A percentile compares a stretch with the other conserved stretches of the same genome.
phyloP scores from a whole-genome alignment of 2,888 invertebrate species.

The Macrophya annulata region DNA sequence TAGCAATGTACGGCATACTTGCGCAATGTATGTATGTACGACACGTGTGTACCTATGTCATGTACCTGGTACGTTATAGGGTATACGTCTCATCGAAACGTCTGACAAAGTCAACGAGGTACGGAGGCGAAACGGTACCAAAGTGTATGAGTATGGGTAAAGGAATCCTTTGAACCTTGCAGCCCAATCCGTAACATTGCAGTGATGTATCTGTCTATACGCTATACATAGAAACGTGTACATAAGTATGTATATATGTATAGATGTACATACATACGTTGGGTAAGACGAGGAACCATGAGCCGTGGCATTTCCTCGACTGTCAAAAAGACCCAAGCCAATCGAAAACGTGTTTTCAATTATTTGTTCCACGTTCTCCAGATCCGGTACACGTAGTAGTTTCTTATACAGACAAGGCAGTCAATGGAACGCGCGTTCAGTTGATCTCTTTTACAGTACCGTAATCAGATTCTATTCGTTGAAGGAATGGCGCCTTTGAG shows the following conservation, averaged over 20 bases:
- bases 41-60: neutral
- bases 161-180: constrained; percentile 45
- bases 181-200: constrained; percentile 2
- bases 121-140: neutral
- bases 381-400: constrained; percentile 48
- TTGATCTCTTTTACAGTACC: constrained; percentile 42
- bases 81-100: constrained; percentile 32
- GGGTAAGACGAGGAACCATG: neutral
- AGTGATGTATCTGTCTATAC: neutral
- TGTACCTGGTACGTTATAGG: neutral
- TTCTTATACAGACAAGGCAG: constrained; percentile 6
- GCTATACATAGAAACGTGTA: too few species aligned
- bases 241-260: too few species aligned
- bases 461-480: constrained; percentile 31
- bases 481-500: constrained; percentile 7
- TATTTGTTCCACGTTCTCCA: constrained; percentile 11
- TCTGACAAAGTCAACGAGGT: constrained; percentile 29
- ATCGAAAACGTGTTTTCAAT: constrained; percentile 39
- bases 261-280: neutral
- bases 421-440: constrained; percentile 21
- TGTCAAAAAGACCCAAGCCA: constrained; percentile 1
- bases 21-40: neutral
- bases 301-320: neutral
- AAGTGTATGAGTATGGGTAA: neutral
- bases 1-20: neutral